These are phyloP conservation scores for Tragelaphus scriptus DNA, from an alignment of 2,113 vertebrate species.

Conservation along the genomic window DNA sequence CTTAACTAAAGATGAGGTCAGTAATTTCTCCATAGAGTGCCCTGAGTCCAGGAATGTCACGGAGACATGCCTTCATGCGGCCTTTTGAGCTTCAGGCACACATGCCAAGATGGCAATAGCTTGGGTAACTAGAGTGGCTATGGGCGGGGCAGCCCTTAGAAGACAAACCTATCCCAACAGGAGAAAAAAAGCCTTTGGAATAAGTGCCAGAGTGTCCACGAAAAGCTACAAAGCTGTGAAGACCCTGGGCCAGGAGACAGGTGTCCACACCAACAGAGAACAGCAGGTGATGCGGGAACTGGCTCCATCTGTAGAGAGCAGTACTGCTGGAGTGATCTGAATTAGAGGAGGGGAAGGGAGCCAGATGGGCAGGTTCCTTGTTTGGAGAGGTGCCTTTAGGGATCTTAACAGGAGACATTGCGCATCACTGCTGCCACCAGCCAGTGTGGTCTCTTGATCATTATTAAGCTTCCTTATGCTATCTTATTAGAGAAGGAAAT, in stretches of 20 bases:
- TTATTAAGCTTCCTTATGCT: neutral
- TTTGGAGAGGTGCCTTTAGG: neutral
- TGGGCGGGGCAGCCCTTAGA: neutral
- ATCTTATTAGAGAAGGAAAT: neutral
- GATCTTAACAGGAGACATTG: neutral
- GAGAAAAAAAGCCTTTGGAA: neutral
- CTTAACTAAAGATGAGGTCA: neutral
- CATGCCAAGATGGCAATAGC: neutral
- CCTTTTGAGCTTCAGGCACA: neutral
- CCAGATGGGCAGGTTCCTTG: neutral
- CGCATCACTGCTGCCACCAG: neutral
- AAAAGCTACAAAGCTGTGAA: neutral
- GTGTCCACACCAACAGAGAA: neutral
- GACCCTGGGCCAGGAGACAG: constrained; percentile 31
- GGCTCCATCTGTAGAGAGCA: neutral
- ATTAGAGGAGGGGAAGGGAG: neutral
- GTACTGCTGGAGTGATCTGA: neutral
- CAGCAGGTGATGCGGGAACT: neutral
- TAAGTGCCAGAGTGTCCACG: neutral
- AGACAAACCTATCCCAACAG: neutral
- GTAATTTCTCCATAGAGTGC: neutral
- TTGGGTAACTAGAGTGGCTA: neutral
- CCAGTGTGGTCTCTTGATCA: neutral
- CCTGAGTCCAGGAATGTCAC: neutral
- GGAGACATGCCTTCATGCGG: neutral